Base-by-base conservation (phyloP, 2,888 invertebrate genomes). In the Diplolepis rosae region DNA sequence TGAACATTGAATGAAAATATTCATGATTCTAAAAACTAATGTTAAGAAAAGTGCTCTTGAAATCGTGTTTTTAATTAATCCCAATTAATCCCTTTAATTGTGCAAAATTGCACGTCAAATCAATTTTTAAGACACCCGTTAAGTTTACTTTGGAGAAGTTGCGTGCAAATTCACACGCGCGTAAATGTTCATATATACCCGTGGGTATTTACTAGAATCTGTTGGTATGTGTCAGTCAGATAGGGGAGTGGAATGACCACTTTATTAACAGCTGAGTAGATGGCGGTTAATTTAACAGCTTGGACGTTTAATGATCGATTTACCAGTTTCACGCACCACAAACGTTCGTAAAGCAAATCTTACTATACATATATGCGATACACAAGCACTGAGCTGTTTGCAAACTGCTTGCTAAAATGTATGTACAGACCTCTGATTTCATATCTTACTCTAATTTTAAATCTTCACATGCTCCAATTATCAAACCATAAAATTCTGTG, bases 291-390 rank as follows among this genome's bases (percentile, higher is more conserved):
- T 84, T 84, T 81, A 84, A 82, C 83, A 71, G 81, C 75, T 77
- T 74, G 82, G 80, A 77, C 80, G 80, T 81, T 84, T 84, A 83
- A 85, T 84, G 84, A 85, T 84, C 85, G 82, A 85, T 83, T 84
- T 77, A 72, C 71, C 79, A 70, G 81, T 80, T 80, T 81, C 79
- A 75, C 81, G 78, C 75, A 69, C 76, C 54, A 71, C 52, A 66
- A 56, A 68, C 67, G 67, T 68, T 67, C 65, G 65, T 65, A 18
- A 50, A 67, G 32, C 70, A 51, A 68, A 35, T 61, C 35, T 61
- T 61, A 61, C 11, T n/a, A 61, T n/a, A 35, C 11, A 1, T 61
- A 61, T 39, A 39, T n/a, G 13, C 35, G 18, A 39, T 24, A 35
- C 24, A 39, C 18, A 9, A 42, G 0, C n/a, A 4, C 1, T 15